These are phyloP conservation scores for Ephialtes manifestator DNA, from an alignment of 2,888 invertebrate species.

Conservation along the genomic window DNA sequence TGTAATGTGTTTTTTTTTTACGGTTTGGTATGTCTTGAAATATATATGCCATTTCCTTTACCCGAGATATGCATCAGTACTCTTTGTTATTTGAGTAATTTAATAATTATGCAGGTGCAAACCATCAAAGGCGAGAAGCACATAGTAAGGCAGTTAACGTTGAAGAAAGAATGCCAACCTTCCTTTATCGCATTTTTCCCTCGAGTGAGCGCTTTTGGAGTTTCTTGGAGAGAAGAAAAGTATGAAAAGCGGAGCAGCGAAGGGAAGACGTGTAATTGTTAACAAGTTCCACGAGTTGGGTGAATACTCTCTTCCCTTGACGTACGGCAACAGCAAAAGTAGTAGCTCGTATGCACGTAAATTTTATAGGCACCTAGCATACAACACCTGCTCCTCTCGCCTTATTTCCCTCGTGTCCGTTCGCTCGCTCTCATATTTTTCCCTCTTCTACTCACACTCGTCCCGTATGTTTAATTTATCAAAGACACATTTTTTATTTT, in stretches of 20 bases:
- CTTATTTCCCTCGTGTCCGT: conserved; percentile 77
- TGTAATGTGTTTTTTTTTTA: too few species aligned
- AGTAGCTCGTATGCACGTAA: conserved; percentile 40
- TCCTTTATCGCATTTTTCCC: neutral
- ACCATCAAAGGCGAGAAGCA: neutral
- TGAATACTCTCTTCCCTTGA: conserved; percentile 30
- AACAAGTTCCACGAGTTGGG: conserved; percentile 47
- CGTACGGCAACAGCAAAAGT: conserved; percentile 35
- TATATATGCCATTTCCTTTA: neutral
- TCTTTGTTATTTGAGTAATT: conserved; percentile 5
- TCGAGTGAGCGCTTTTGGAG: neutral
- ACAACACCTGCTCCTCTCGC: conserved; percentile 60
- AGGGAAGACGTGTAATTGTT: conserved; percentile 32
- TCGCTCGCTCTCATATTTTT: conserved; percentile 44
- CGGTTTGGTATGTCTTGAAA: too few species aligned
- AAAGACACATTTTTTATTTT: conserved; percentile 74
- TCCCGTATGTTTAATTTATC: conserved; percentile 77
- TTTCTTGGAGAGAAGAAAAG: neutral
- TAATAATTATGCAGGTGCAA: neutral
- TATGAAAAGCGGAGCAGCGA: conserved; percentile 10
- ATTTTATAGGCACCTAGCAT: conserved; percentile 51
- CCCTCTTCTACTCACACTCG: conserved; percentile 23
- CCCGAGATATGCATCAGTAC: neutral
- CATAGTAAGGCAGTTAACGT: conserved; percentile 3
- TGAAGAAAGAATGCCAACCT: conserved; percentile 14